These are phyloP conservation scores for Puma concolor DNA, from an alignment of 2,113 vertebrate species.

Conservation along the genomic window DNA sequence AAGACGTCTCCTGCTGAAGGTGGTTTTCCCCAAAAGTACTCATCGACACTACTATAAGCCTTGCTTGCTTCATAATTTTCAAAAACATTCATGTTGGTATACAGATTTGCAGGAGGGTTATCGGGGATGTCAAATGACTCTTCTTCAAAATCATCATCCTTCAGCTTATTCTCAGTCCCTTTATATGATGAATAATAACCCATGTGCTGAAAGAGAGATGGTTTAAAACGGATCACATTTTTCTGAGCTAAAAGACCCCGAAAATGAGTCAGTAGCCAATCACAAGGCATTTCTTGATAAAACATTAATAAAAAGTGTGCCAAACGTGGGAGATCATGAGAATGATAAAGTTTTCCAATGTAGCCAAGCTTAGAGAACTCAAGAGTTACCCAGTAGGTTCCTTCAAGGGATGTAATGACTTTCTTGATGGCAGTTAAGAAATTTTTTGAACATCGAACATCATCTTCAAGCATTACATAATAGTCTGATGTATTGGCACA, in stretches of 20 bases:
- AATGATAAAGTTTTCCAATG: conserved; percentile 97
- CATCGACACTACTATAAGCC: conserved; percentile 96
- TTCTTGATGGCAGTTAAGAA: conserved; percentile 98
- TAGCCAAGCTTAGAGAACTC: conserved; percentile 99
- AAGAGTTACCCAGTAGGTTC: conserved; percentile 98
- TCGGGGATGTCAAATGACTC: conserved; percentile 97
- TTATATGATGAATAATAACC: conserved; percentile 99
- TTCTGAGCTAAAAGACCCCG: conserved; percentile 95
- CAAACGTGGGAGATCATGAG: conserved; percentile 92
- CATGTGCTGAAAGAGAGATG: conserved; percentile 99
- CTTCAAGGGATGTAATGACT: conserved; percentile 95
- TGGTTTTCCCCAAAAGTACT: conserved; percentile 98
- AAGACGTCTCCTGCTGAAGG: conserved; percentile 95
- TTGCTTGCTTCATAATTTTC: conserved; percentile 96
- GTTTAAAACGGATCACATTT: conserved; percentile 97
- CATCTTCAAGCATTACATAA: conserved; percentile 99
- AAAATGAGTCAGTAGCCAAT: conserved; percentile 98
- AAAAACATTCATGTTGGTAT: conserved; percentile 98
- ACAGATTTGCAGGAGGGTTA: conserved; percentile 94
- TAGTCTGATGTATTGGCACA: conserved; percentile 99
- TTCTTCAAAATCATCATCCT: conserved; percentile 99
- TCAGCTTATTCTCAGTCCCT: conserved; percentile 97
- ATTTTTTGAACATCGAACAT: conserved; percentile 96
- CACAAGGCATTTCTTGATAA: conserved; percentile 99
- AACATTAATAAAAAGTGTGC: conserved; percentile 99